Evolutionary conservation across 2,113 vertebrate species (phyloP), one percentile per base, ranked within the genome.

Genomic region (Plecturocebus donacophilus): DNA sequence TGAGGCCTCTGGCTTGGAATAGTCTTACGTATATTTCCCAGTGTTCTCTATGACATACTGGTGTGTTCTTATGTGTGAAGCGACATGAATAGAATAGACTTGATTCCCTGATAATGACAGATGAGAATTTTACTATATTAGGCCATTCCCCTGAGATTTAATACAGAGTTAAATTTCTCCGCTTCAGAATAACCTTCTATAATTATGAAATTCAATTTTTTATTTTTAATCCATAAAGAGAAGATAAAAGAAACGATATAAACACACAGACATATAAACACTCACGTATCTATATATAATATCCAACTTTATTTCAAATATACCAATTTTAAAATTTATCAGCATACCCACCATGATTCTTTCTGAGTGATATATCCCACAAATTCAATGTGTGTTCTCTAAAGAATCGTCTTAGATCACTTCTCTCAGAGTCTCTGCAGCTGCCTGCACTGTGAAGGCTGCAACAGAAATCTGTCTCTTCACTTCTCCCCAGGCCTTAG

Each of bases 381-480:
- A 7, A 56, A 82, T 5, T 91, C 66, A 77, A 3, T 32, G 10
- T 0, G 16, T 0, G 6, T 7, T 91, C 73, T 87, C 27, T 3
- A 5, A 20, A 23, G 61, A 56, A 61, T 7, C 2, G 0, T 38
- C 11, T 95, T 49, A 96, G 58, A 87, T 94, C 2, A 98, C 98
- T 21, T 98, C 98, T 9, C 90, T 98, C 58, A 99, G 98, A 0
- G 99, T 99, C 70, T 64, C 98, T n/a, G 99, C 99, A 2, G 99
- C 99, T 30, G 99, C 99, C 47, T 99, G 99, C 47, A 99, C 99
- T 0, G 99, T 99, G 97, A 99, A 99, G 6, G 99, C 98, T 35
- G 99, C 99, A 7, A 99, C 98, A 93, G 99, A 99, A 98, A 99
- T 99, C 94, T 99, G 99, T 81, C 98, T 98, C 97, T 99, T 99